Percentiles rank a stretch among this genome's conserved stretches.
Conservation (phyloP, 2,888 invertebrate species). For the Gastracanthus pulcherrimus region DNA sequence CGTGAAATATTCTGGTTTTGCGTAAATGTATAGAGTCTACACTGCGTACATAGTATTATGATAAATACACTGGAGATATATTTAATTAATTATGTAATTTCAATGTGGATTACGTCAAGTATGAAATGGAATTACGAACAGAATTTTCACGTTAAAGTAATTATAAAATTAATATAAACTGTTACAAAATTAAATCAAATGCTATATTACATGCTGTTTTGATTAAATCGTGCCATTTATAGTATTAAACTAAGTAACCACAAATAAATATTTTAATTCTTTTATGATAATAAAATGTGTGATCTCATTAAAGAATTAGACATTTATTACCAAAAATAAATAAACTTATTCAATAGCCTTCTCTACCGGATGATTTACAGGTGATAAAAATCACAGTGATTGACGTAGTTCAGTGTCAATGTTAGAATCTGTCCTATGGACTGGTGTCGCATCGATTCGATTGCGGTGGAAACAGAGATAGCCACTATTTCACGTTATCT, state of each 20-base stretch:
- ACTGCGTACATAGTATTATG: neutral
- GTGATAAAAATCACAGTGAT: neutral
- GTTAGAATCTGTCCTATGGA: neutral
- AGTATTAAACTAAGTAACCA: neutral
- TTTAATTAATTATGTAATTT: constrained; percentile 42
- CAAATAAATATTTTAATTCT: neutral
- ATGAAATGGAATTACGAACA: neutral
- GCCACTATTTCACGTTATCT: neutral
- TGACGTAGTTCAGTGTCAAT: neutral
- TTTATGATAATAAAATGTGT: neutral
- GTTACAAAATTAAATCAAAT: constrained; percentile 13
- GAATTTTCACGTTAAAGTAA: neutral
- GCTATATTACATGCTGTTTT: neutral
- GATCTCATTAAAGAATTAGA: no score
- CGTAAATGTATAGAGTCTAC: neutral
- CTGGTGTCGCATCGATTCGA: neutral
- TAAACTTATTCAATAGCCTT: neutral
- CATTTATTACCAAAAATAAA: no score
- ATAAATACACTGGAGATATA: neutral
- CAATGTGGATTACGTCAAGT: neutral
- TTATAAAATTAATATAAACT: neutral
- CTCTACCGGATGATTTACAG: neutral
- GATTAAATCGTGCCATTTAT: neutral
- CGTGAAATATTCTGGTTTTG: neutral
- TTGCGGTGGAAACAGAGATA: neutral